Percentiles rank a stretch among this genome's conserved stretches.
These are phyloP conservation scores for Poeciliopsis retropinna DNA, from an alignment of 2,113 vertebrate species.

Conservation along the genomic window DNA sequence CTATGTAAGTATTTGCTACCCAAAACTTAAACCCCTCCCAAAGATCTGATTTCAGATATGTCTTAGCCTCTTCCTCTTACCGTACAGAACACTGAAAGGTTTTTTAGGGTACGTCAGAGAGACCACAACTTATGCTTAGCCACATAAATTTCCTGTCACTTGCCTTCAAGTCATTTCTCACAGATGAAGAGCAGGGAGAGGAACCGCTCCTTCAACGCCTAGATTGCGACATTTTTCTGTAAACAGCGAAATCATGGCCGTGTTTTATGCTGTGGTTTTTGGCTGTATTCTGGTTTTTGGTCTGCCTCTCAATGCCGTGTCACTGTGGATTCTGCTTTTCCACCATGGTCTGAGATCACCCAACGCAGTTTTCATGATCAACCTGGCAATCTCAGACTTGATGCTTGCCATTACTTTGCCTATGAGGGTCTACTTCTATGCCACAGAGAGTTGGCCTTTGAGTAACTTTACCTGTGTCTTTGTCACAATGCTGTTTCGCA, in stretches of 20 bases:
- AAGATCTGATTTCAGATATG: no score
- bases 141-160: conserved; percentile 11
- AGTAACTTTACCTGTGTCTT: conserved; percentile 27
- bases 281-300: conserved; percentile 47
- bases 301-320: conserved; percentile 63
- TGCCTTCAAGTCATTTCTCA: neutral
- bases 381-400: conserved; percentile 70
- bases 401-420: conserved; percentile 66
- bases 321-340: conserved; percentile 65
- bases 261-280: conserved; percentile 32
- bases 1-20: no score
- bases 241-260: neutral
- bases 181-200: neutral
- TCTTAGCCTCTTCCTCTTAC: neutral
- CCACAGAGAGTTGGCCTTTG: conserved; percentile 49
- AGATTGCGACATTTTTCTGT: neutral
- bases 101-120: neutral
- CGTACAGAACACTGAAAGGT: neutral
- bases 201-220: neutral
- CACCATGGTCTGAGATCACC: conserved; percentile 50
- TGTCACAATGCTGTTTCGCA: conserved; percentile 57
- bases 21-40: no score
- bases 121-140: neutral
- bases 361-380: conserved; percentile 63
- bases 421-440: conserved; percentile 61